These are phyloP conservation scores for Clepsis dumicolana DNA, from an alignment of 2,888 invertebrate species.

Conservation along the genomic window DNA sequence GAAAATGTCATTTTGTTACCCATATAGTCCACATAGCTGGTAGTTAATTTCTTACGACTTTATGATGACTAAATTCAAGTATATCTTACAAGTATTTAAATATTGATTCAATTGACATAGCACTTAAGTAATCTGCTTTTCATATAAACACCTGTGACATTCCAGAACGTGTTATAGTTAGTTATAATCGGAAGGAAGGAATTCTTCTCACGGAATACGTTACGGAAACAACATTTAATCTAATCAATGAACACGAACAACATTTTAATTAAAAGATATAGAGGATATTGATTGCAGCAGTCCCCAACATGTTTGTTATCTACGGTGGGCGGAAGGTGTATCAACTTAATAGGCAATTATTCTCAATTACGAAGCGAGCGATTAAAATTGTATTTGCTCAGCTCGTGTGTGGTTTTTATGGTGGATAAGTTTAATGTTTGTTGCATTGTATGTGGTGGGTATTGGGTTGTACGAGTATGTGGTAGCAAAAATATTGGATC, in stretches of 20 bases:
- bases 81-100: background rate
- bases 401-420: conserved; percentile 18
- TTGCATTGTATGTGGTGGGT: conserved; percentile 4
- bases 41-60: no score
- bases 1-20: no score
- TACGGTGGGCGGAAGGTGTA: conserved; percentile 30
- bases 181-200: conserved; percentile 22
- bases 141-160: conserved; percentile 5
- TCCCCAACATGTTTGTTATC: conserved; percentile 26
- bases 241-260: conserved; percentile 34
- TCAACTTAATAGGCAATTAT: conserved; percentile 31
- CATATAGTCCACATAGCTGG: no score
- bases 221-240: conserved; percentile 24
- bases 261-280: conserved; percentile 37
- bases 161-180: conserved; percentile 14
- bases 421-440: conserved; percentile 10
- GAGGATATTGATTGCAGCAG: conserved; percentile 15
- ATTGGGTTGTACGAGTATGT: background rate
- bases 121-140: conserved; percentile 27
- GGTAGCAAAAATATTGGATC: background rate
- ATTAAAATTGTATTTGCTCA: conserved; percentile 16
- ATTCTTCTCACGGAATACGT: conserved; percentile 30
- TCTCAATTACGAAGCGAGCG: conserved; percentile 5
- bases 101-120: conserved; percentile 21
- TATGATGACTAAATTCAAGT: no score